Percentiles rank a stretch among this genome's conserved stretches.
Conservation (phyloP, 2,113 vertebrate genomes). For the Xiphophorus couchianus region DNA sequence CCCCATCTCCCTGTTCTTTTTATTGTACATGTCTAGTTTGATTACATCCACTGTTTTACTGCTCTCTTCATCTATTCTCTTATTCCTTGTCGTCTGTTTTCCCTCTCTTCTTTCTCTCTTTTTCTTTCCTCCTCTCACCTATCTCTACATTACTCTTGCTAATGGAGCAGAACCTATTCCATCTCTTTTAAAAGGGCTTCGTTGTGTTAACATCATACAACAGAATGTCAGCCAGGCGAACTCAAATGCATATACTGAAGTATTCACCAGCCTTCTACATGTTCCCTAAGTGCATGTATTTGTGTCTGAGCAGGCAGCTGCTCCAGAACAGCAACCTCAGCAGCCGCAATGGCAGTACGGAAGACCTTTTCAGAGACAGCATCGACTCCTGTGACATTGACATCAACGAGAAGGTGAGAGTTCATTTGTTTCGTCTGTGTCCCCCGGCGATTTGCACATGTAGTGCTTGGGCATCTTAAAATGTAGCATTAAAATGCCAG, state of each 20-base stretch:
- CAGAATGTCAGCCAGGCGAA: not conserved
- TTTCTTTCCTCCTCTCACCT: not conserved
- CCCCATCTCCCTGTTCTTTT: constrained; percentile 17
- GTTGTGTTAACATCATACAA: not conserved
- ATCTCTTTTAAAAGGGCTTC: not conserved
- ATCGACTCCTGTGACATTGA: constrained; percentile 95
- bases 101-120: not conserved
- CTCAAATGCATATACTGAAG: not conserved
- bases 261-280: constrained; percentile 12
- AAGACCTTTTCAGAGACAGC: constrained; percentile 95
- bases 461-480: not conserved
- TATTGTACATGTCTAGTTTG: constrained; percentile 46
- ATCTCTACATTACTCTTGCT: constrained; percentile 21
- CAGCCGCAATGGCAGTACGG: constrained; percentile 96
- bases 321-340: constrained; percentile 96
- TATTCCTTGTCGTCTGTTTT: constrained; percentile 3
- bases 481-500: not conserved
- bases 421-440: constrained; percentile 6
- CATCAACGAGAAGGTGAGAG: constrained; percentile 92
- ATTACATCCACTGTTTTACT: constrained; percentile 49
- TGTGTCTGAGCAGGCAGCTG: constrained; percentile 86
- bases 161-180: constrained; percentile 19
- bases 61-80: constrained; percentile 36
- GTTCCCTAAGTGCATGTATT: constrained; percentile 10
- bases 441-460: not conserved